phyloP scores from a whole-genome alignment of 2,888 invertebrate species.

The Trypoxylon attenuatum region DNA sequence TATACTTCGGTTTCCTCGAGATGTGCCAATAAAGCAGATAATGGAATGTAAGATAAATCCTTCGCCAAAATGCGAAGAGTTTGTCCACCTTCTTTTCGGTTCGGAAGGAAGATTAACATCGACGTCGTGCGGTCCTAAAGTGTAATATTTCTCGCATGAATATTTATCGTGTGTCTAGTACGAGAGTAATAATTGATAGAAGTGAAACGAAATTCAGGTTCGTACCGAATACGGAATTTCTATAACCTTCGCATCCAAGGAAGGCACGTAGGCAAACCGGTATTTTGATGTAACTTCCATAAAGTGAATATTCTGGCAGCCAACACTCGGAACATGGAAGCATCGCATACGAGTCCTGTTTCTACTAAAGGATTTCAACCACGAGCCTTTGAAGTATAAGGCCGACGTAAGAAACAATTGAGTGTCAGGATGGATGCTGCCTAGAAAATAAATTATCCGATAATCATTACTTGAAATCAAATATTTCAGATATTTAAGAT shows the following conservation, averaged over 20 bases:
- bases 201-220: neutral
- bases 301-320: slow-evolving; percentile 80
- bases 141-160: neutral
- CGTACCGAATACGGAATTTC: slow-evolving; percentile 86
- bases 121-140: slow-evolving; percentile 78
- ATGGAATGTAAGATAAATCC: slow-evolving; percentile 77
- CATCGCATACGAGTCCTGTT: slow-evolving; percentile 76
- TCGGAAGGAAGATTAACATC: slow-evolving; percentile 80
- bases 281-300: slow-evolving; percentile 82
- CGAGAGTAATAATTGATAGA: neutral
- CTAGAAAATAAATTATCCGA: neutral
- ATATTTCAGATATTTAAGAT: neutral
- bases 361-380: slow-evolving; percentile 82
- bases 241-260: slow-evolving; percentile 81
- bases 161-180: no score
- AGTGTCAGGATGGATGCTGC: slow-evolving; percentile 73
- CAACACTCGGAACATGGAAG: slow-evolving; percentile 80
- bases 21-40: slow-evolving; percentile 75
- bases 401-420: slow-evolving; percentile 85
- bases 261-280: slow-evolving; percentile 78
- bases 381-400: slow-evolving; percentile 86
- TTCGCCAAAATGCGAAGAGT: slow-evolving; percentile 76
- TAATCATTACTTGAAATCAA: no score
- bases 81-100: slow-evolving; percentile 69
- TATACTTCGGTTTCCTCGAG: slow-evolving; percentile 76